Base-by-base conservation (phyloP, 2,888 invertebrate species). In the Heterodera filipjevi region DNA sequence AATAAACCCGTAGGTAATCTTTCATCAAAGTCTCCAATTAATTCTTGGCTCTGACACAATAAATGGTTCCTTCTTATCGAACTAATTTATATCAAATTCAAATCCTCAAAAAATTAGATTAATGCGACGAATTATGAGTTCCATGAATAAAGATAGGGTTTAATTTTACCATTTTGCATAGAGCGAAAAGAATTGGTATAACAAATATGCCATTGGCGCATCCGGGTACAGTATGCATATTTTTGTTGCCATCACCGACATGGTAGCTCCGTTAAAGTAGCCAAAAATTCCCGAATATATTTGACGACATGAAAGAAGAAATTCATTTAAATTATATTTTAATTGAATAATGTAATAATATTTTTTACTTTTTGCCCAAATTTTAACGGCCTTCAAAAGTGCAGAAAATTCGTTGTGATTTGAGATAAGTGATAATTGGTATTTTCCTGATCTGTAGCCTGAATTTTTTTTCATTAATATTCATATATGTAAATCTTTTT, bases 221-320 rank as follows among this genome's bases (percentile, higher is more conserved):
- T n/a, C 14, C 10, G 73, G 73, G 64, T n/a, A 73, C 19, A 73
- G 10, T 46, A 44, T n/a, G 39, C 73, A 73, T 22, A 73, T 73
- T 49, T 73, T 73, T 46, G 73, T 10, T 0, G 73, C 33, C 73
- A 73, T 73, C 22, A 73, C 64, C 22, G 73, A 46, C 32, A 73
- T 19, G n/a, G 64, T 73, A 12, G 73, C 64, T 3, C 73, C 73
- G 27, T 64, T 73, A 3, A 73, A 46, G 64, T 73, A 73, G 22
- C 73, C 73, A 44, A 73, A 73, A 19, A 73, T 44, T 12, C 64
- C 35, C 64, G 73, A 39, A 73, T 73, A 73, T 14, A 73, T 73
- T 44, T 32, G 46, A n/a, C 14, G 33, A 64, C 14, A 46, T 73
- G 30, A 8, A 46, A 27, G 10, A 39, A 6, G 10, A 39, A 39